Percentiles rank a stretch among this genome's conserved stretches.
phyloP scores from a whole-genome alignment of 2,888 invertebrate genomes.

The Augochlorella aurata region DNA sequence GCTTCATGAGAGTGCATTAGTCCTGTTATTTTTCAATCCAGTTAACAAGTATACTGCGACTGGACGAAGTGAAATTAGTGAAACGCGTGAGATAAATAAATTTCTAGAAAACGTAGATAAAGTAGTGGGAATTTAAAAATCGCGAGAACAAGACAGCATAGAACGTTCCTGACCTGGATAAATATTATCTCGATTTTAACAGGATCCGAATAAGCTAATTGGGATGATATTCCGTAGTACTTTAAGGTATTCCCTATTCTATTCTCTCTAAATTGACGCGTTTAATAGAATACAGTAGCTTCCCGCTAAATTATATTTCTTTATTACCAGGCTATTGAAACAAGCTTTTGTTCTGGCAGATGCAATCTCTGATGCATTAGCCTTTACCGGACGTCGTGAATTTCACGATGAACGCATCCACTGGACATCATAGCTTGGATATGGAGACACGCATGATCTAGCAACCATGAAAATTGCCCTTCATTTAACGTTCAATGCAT shows the following conservation, averaged over 20 bases:
- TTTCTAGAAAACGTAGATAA: too few relatives aligned
- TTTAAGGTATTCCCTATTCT: not conserved
- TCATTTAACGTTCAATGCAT: not conserved
- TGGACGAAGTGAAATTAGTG: too few relatives aligned
- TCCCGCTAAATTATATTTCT: not conserved
- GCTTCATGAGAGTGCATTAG: too few relatives aligned
- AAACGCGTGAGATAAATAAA: too few relatives aligned
- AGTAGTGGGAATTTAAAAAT: too few relatives aligned
- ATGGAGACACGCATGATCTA: constrained; percentile 4
- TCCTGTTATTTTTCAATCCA: too few relatives aligned
- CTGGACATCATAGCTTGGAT: constrained; percentile 5
- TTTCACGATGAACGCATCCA: constrained; percentile 26
- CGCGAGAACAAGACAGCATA: too few relatives aligned
- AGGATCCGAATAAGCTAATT: too few relatives aligned
- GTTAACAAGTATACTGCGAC: too few relatives aligned
- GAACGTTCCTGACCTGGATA: too few relatives aligned
- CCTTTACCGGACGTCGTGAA: constrained; percentile 43
- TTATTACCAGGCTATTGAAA: not conserved
- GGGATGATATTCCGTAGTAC: not conserved
- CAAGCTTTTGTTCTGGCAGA: constrained; percentile 12
- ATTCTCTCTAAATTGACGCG: not conserved
- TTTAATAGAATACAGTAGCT: not conserved
- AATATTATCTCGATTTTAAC: too few relatives aligned
- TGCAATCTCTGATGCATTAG: constrained; percentile 43
- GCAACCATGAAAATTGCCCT: not conserved